A percentile compares a stretch with the other conserved stretches of the same genome.
Conservation (phyloP, 2,797 vertebrate species). For the Prionace glauca region DNA sequence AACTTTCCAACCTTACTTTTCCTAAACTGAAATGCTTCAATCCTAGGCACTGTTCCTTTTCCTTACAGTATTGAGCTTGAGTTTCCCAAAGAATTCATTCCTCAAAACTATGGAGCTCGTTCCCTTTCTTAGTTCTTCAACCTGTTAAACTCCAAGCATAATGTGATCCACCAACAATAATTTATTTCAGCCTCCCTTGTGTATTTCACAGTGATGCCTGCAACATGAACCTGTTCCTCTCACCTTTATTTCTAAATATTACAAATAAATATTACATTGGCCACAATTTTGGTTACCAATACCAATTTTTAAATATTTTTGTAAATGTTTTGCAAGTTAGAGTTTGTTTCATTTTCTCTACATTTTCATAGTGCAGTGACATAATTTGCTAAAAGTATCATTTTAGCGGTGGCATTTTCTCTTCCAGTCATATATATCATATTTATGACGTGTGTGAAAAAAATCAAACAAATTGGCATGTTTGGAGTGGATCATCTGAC, state of each 20-base stretch:
- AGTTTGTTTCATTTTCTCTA: background rate
- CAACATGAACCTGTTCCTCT: background rate
- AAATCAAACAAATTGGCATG: constrained; percentile 33
- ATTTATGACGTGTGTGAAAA: constrained; percentile 1
- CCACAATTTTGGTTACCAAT: background rate
- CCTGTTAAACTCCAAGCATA: background rate
- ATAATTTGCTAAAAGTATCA: background rate
- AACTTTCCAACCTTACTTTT: background rate
- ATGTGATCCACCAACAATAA: background rate
- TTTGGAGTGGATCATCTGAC: background rate
- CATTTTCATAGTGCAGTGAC: background rate
- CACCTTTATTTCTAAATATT: background rate
- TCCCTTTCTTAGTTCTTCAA: background rate
- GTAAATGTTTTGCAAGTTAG: background rate
- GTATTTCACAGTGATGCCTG: background rate
- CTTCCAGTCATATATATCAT: background rate
- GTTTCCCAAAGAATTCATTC: background rate
- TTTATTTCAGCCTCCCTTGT: background rate
- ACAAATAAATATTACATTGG: background rate
- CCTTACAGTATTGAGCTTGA: background rate
- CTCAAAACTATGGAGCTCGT: background rate
- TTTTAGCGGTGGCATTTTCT: constrained; percentile 19
- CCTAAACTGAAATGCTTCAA: background rate
- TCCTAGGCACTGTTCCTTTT: background rate
- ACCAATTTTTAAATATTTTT: background rate